Conservation (phyloP, 2,888 invertebrate species). For the Dolichopus griseipennis region DNA sequence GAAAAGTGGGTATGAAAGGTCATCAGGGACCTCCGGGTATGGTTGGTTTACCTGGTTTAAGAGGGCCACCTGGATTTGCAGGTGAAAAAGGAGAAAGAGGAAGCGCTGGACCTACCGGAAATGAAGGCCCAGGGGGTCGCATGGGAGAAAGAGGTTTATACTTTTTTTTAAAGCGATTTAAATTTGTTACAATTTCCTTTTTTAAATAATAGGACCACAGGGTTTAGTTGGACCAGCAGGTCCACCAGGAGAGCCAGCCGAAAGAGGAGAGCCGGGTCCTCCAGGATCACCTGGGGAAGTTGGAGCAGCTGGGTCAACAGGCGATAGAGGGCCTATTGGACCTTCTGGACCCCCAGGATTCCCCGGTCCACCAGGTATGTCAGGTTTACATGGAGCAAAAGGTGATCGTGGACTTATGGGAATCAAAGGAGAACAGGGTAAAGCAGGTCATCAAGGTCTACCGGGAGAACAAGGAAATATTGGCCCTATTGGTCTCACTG, state of each 20-base stretch:
- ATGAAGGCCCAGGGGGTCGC: slow-evolving; percentile 60
- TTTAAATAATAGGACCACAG: slow-evolving; percentile 46
- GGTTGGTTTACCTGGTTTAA: slow-evolving; percentile 65
- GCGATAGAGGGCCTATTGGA: slow-evolving; percentile 66
- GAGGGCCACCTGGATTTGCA: slow-evolving; percentile 55
- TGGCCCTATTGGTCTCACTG: slow-evolving; percentile 52
- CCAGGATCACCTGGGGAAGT: slow-evolving; percentile 62
- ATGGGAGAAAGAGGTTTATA: slow-evolving; percentile 58
- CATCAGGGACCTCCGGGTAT: slow-evolving; percentile 70
- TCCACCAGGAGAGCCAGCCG: slow-evolving; percentile 71
- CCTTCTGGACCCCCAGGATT: slow-evolving; percentile 60
- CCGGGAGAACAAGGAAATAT: slow-evolving; percentile 48
- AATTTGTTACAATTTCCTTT: too few species aligned
- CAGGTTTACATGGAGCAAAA: slow-evolving; percentile 62
- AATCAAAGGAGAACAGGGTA: slow-evolving; percentile 65
- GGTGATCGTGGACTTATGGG: slow-evolving; percentile 65
- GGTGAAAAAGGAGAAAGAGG: slow-evolving; percentile 62
- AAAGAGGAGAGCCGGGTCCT: slow-evolving; percentile 66
- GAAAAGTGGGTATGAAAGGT: slow-evolving; percentile 64
- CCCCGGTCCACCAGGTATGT: slow-evolving; percentile 58
- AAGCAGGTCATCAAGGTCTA: slow-evolving; percentile 49
- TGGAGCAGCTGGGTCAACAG: slow-evolving; percentile 64
- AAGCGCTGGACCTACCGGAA: slow-evolving; percentile 55
- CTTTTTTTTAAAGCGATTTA: neutral
- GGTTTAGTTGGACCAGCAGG: slow-evolving; percentile 68